These are phyloP conservation scores for Olivierus martensii DNA, from an alignment of 1,140 invertebrate genomes.

Conservation along the genomic window DNA sequence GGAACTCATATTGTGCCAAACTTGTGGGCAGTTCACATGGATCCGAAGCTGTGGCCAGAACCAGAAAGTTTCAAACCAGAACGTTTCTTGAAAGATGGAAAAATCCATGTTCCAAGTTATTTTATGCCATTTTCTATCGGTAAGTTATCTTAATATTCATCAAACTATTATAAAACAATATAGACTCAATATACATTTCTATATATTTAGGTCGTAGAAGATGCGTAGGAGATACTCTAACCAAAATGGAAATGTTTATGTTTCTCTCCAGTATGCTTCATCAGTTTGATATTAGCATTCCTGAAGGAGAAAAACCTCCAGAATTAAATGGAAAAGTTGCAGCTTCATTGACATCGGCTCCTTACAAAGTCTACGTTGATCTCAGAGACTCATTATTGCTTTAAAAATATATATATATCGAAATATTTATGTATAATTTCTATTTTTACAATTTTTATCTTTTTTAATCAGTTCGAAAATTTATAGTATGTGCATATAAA, in stretches of 20 bases:
- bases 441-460: too few relatives aligned
- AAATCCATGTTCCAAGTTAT: slow-evolving; percentile 60
- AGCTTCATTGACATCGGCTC: slow-evolving; percentile 56
- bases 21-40: slow-evolving; percentile 75
- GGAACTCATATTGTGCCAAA: slow-evolving; percentile 69
- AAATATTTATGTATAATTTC: too few relatives aligned
- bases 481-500: too few relatives aligned
- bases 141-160: too few relatives aligned
- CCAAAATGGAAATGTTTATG: slow-evolving; percentile 80
- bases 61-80: slow-evolving; percentile 69
- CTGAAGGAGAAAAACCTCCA: slow-evolving; percentile 50
- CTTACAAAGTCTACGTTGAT: slow-evolving; percentile 45
- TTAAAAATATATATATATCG: too few relatives aligned
- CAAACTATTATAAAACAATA: too few relatives aligned
- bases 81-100: slow-evolving; percentile 62
- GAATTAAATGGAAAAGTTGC: slow-evolving; percentile 58
- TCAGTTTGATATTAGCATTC: slow-evolving; percentile 55
- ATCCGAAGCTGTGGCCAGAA: slow-evolving; percentile 66
- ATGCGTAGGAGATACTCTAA: slow-evolving; percentile 79
- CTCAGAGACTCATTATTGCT: not conserved
- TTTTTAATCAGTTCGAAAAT: too few relatives aligned
- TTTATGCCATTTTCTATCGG: slow-evolving; percentile 85
- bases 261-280: slow-evolving; percentile 76
- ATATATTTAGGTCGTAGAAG: slow-evolving; percentile 49
- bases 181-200: too few relatives aligned